phyloP scores from a whole-genome alignment of 1,140 invertebrate species.

The Trichoplusia ni region DNA sequence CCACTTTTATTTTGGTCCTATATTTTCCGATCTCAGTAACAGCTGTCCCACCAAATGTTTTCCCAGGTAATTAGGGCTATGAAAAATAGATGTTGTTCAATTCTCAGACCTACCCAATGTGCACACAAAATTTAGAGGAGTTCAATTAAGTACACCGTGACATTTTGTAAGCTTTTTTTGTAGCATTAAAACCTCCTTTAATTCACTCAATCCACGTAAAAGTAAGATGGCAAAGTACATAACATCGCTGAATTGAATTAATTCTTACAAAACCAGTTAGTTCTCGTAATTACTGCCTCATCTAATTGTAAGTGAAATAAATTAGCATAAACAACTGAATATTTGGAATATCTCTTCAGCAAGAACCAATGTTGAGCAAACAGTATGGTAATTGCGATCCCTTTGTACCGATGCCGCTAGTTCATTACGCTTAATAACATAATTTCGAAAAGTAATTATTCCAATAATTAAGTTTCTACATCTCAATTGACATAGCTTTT shows the following conservation, averaged over 20 bases:
- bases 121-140: too few relatives aligned
- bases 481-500: conserved; percentile 37
- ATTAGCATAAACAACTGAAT: conserved; percentile 15
- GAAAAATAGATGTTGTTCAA: too few relatives aligned
- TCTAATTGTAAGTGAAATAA: conserved; percentile 20
- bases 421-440: conserved; percentile 47
- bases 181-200: too few relatives aligned
- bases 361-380: conserved; percentile 5
- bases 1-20: too few relatives aligned
- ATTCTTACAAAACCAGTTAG: neutral
- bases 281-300: conserved; percentile 6
- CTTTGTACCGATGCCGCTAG: conserved; percentile 6
- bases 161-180: too few relatives aligned
- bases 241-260: neutral
- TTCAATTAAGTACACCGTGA: too few relatives aligned
- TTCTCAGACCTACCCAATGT: too few relatives aligned
- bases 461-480: conserved; percentile 38
- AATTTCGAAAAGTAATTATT: conserved; percentile 48
- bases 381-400: neutral
- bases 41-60: too few relatives aligned
- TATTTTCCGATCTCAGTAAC: too few relatives aligned
- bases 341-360: neutral
- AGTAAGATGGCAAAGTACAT: too few relatives aligned
- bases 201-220: too few relatives aligned
- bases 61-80: too few relatives aligned